Evolutionary conservation across 2,888 invertebrate species (phyloP).

Genomic region (Caenorhabditis doughertyi): DNA sequence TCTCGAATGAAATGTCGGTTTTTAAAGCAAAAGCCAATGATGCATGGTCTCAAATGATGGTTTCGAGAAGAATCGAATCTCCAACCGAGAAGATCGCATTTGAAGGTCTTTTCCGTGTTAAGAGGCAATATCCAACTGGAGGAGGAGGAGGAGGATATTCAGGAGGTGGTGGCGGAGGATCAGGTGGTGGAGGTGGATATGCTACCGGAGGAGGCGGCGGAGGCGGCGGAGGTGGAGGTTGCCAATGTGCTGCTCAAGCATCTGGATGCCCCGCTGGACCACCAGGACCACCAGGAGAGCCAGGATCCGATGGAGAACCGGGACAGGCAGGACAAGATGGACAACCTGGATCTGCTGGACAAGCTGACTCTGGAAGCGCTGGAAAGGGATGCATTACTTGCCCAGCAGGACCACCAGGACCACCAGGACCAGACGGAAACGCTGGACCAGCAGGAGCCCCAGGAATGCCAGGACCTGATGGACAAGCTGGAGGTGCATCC

Average conservation of each 20-base stretch:
- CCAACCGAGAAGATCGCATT: slow-evolving; percentile 57
- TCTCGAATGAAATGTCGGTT: slow-evolving; percentile 47
- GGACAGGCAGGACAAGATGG: slow-evolving; percentile 58
- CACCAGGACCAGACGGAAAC: slow-evolving; percentile 62
- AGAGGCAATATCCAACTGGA: slow-evolving; percentile 49
- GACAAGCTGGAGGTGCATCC: slow-evolving; percentile 43
- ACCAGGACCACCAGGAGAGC: slow-evolving; percentile 72
- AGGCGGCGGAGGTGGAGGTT: slow-evolving; percentile 57
- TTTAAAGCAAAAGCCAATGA: slow-evolving; percentile 65
- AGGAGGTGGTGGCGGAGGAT: slow-evolving; percentile 46
- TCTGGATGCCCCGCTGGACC: slow-evolving; percentile 75
- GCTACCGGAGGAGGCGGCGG: slow-evolving; percentile 44
- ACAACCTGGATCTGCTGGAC: slow-evolving; percentile 56
- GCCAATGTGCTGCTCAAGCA: slow-evolving; percentile 66
- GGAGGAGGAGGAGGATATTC: slow-evolving; percentile 40
- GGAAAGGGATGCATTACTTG: slow-evolving; percentile 58
- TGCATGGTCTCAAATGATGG: slow-evolving; percentile 70
- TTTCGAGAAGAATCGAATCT: slow-evolving; percentile 52
- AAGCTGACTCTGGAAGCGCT: slow-evolving; percentile 37
- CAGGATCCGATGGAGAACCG: slow-evolving; percentile 58
- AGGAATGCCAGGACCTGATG: slow-evolving; percentile 63
- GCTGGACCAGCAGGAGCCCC: slow-evolving; percentile 57
- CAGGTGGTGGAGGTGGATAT: slow-evolving; percentile 45
- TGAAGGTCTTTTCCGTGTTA: slow-evolving; percentile 61
- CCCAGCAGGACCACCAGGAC: slow-evolving; percentile 67